Evolutionary conservation across 2,888 invertebrate genomes (phyloP).

Genomic region (Arrhopalites spinosus): DNA sequence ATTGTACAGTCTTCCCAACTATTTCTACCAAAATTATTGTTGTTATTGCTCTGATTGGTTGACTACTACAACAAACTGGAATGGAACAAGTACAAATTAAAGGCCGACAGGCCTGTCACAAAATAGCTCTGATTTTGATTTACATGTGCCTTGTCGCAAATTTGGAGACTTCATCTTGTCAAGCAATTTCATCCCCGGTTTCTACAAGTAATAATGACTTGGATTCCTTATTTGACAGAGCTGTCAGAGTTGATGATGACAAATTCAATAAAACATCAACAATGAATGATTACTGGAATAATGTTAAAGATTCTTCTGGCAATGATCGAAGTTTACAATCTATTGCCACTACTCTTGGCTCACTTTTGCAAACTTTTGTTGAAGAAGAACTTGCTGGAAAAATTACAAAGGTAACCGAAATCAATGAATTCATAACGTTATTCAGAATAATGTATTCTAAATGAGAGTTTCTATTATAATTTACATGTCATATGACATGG

Average conservation of each 20-base stretch:
- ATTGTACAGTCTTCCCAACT: too few relatives aligned
- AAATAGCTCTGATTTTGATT: too few relatives aligned
- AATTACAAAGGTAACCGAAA: constrained; percentile 23
- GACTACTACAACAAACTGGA: too few relatives aligned
- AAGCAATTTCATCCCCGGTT: background rate
- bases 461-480: background rate
- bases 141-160: background rate
- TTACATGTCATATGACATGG: background rate
- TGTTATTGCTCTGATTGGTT: too few relatives aligned
- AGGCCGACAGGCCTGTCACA: too few relatives aligned
- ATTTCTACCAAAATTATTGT: too few relatives aligned
- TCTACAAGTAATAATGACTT: background rate
- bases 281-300: background rate
- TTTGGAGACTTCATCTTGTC: background rate
- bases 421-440: background rate
- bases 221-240: background rate
- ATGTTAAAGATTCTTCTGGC: background rate
- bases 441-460: background rate
- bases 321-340: constrained; percentile 18
- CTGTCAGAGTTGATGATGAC: background rate
- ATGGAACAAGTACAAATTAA: too few relatives aligned
- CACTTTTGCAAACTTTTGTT: constrained; percentile 34
- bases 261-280: background rate
- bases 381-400: constrained; percentile 37
- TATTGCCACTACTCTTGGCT: constrained; percentile 12